Percentiles rank a stretch among this genome's conserved stretches.
Evolutionary conservation across 2,113 vertebrate genomes (phyloP).

Genomic region (Urocolius indicus): DNA sequence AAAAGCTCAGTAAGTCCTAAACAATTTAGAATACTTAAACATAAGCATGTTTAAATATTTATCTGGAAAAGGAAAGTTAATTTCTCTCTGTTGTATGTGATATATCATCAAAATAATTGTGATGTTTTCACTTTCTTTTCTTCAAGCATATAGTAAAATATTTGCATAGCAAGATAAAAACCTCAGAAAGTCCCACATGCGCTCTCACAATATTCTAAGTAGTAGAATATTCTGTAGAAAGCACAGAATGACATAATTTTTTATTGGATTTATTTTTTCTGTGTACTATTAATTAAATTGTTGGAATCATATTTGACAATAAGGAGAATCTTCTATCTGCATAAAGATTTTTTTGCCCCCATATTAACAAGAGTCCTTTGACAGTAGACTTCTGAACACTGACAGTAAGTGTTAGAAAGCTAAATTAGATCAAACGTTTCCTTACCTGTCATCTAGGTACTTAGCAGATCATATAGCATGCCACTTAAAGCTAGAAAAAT

Average conservation of each 20-base stretch:
- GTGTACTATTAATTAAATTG: neutral
- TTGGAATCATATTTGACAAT: neutral
- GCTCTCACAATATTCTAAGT: neutral
- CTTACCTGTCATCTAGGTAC: neutral
- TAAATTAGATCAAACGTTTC: neutral
- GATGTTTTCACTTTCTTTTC: neutral
- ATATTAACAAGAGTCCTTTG: neutral
- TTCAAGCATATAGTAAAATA: neutral
- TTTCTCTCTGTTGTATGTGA: neutral
- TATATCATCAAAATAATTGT: neutral
- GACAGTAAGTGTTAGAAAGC: neutral
- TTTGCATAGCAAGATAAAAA: neutral
- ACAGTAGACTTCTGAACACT: neutral
- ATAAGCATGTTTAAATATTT: neutral
- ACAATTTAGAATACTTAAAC: neutral
- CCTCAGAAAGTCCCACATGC: neutral
- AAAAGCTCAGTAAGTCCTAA: neutral
- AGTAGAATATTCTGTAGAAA: neutral
- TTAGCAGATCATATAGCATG: neutral
- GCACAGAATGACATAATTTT: neutral
- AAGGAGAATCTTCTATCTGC: neutral
- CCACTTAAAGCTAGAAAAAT: neutral
- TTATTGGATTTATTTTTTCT: neutral
- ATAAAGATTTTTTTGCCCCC: neutral
- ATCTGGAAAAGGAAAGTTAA: neutral